phyloP scores from a whole-genome alignment of 2,113 vertebrate species.

The Willisornis vidua region DNA sequence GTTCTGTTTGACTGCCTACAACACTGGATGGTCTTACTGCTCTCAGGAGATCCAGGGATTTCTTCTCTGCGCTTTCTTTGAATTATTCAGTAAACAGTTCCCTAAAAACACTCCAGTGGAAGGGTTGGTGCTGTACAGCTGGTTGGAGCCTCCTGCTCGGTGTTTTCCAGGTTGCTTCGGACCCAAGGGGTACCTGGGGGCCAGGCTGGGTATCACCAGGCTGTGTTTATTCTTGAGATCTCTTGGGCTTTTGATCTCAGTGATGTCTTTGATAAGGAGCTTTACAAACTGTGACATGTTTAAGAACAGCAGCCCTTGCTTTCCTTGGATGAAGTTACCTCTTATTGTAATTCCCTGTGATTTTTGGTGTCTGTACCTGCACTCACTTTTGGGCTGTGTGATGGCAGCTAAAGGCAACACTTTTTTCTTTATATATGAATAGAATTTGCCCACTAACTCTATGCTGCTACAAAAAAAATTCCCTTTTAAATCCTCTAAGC shows the following conservation, averaged over 20 bases:
- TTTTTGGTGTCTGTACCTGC: not conserved
- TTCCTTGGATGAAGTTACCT: not conserved
- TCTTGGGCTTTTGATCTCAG: not conserved
- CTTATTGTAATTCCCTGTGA: not conserved
- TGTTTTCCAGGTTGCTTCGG: not conserved
- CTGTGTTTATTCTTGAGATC: not conserved
- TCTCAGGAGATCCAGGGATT: not conserved
- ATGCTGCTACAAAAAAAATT: not conserved
- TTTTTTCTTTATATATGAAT: not conserved
- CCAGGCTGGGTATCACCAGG: not conserved
- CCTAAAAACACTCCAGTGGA: not conserved
- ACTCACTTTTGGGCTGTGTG: not conserved
- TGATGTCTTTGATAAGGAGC: not conserved
- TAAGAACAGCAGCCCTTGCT: not conserved
- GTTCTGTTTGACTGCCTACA: not conserved
- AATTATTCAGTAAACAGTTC: not conserved
- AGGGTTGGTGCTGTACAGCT: too few relatives aligned
- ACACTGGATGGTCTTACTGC: not conserved
- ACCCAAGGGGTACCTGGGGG: not conserved
- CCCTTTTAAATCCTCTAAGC: not conserved
- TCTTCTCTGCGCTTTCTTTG: not conserved
- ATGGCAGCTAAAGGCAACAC: not conserved
- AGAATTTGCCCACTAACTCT: not conserved
- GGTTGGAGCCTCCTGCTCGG: not conserved
- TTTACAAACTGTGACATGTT: not conserved